These are phyloP conservation scores for Itoplectis maculator DNA, from an alignment of 2,888 invertebrate species.

Conservation along the genomic window DNA sequence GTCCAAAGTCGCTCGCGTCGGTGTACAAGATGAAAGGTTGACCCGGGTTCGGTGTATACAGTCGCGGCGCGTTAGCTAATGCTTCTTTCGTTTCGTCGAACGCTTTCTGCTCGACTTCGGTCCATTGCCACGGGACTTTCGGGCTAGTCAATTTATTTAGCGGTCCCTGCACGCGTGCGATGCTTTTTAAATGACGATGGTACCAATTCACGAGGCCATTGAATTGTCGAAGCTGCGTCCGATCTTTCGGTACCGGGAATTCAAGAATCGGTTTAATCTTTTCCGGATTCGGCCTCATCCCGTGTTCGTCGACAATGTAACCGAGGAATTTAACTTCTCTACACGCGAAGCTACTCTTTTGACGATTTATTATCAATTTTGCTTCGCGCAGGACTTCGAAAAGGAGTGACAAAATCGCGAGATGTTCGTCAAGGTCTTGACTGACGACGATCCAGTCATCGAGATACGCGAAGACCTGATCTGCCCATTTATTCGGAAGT, in stretches of 20 bases:
- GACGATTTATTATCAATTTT: constrained; percentile 50
- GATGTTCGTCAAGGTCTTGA: too few species aligned
- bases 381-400: constrained; percentile 29
- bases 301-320: constrained; percentile 56
- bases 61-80: constrained; percentile 27
- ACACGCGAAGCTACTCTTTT: constrained; percentile 63
- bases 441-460: too few species aligned
- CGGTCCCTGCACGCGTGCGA: constrained; percentile 21
- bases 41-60: neutral
- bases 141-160: constrained; percentile 51
- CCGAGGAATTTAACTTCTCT: constrained; percentile 62
- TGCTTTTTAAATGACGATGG: neutral
- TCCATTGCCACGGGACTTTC: constrained; percentile 57
- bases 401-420: too few species aligned
- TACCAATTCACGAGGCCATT: constrained; percentile 61
- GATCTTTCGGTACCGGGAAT: constrained; percentile 40
- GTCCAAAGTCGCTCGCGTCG: constrained; percentile 43
- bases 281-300: constrained; percentile 63
- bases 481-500: too few species aligned
- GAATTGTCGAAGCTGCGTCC: constrained; percentile 59
- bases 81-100: constrained; percentile 22
- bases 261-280: constrained; percentile 61
- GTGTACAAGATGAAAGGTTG: constrained; percentile 25
- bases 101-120: constrained; percentile 43
- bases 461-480: too few species aligned